Evolutionary conservation across 64 coral and sea anemone genomes (phyloP).

Genomic region (Actinia tenebrosa): DNA sequence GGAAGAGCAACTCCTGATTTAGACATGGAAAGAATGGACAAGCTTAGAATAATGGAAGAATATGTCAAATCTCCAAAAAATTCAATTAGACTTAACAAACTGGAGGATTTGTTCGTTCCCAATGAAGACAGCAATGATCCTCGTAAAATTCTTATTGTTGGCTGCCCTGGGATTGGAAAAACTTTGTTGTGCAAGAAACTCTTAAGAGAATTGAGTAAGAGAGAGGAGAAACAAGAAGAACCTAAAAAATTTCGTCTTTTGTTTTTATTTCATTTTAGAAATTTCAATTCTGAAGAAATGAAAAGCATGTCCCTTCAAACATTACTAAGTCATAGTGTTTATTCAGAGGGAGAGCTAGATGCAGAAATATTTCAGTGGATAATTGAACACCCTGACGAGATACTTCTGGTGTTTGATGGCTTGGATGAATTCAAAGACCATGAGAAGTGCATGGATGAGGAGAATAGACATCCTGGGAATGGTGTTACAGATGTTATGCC

Average conservation of each 20-base stretch:
- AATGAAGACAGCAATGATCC: slow-evolving; percentile 13
- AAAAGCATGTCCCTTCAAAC: slow-evolving; percentile 19
- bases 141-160: slow-evolving; percentile 36
- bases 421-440: slow-evolving; percentile 33
- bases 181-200: slow-evolving; percentile 17
- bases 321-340: background rate
- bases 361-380: background rate
- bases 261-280: slow-evolving; percentile 21
- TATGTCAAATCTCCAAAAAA: slow-evolving; percentile 1
- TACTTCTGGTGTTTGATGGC: slow-evolving; percentile 37
- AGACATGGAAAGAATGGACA: background rate
- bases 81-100: slow-evolving; percentile 8
- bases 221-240: background rate
- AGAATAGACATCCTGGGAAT: background rate
- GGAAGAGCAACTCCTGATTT: slow-evolving; percentile 5
- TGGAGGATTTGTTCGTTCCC: slow-evolving; percentile 14
- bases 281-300: slow-evolving; percentile 10
- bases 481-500: slow-evolving; percentile 18
- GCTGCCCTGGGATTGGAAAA: slow-evolving; percentile 39
- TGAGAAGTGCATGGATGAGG: background rate
- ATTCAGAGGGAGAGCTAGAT: background rate
- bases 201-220: slow-evolving; percentile 16
- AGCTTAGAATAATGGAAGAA: slow-evolving; percentile 9
- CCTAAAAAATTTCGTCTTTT: background rate
- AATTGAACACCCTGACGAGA: background rate